Evolutionary conservation across 2,797 vertebrate species (phyloP).

Genomic region (Phoeniculus purpureus): DNA sequence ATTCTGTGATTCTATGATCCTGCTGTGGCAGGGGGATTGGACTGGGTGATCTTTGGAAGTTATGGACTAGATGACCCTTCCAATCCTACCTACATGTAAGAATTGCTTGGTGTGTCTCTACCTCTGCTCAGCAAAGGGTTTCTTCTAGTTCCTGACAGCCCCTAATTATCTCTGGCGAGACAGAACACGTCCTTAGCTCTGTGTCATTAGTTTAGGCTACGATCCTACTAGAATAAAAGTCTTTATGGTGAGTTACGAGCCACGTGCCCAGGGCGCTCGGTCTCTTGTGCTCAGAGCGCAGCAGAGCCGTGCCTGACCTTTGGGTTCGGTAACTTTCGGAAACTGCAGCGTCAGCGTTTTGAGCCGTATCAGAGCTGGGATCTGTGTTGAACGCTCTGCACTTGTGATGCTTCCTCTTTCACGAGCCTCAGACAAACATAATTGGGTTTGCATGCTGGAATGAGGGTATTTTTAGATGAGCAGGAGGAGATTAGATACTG

Average conservation of each 20-base stretch:
- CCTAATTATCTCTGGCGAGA: background rate
- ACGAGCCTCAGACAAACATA: conserved; percentile 52
- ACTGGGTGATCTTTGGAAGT: no score
- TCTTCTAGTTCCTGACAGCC: background rate
- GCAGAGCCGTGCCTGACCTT: conserved; percentile 6
- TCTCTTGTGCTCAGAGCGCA: background rate
- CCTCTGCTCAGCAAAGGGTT: background rate
- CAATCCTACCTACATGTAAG: no score
- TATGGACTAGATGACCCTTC: no score
- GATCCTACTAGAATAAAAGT: conserved; percentile 22
- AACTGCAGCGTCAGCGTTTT: background rate
- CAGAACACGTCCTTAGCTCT: background rate
- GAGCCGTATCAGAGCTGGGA: conserved; percentile 42
- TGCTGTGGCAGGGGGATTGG: no score
- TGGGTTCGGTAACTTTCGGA: conserved; percentile 41
- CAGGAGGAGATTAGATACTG: conserved; percentile 62
- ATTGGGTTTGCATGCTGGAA: conserved; percentile 50
- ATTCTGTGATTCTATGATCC: no score
- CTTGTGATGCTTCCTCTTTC: conserved; percentile 53
- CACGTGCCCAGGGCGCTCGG: background rate
- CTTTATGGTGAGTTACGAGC: conserved; percentile 12
- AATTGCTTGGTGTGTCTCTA: no score
- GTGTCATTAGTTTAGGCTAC: background rate
- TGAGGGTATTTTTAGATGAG: conserved; percentile 59
- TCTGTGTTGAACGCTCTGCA: conserved; percentile 31